A percentile compares a stretch with the other conserved stretches of the same genome.
Conservation (phyloP, 2,113 vertebrate species). For the Percina caprodes region DNA sequence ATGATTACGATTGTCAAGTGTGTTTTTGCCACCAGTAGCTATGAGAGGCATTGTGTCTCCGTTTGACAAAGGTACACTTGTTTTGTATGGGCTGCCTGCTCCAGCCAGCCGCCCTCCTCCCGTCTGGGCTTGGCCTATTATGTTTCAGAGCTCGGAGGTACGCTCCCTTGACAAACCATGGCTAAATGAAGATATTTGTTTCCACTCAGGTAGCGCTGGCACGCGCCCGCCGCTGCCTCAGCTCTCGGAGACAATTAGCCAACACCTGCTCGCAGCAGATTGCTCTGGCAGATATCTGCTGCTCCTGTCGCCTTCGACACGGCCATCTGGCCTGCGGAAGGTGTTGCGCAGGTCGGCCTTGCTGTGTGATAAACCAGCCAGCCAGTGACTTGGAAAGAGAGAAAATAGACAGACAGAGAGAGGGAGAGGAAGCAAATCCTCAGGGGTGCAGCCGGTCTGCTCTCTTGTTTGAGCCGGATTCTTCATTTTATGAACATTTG, state of each 20-base stretch:
- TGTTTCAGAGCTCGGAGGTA: conserved; percentile 58
- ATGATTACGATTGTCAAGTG: conserved; percentile 37
- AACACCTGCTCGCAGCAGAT: conserved; percentile 94
- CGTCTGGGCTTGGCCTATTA: conserved; percentile 54
- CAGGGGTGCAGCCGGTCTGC: neutral
- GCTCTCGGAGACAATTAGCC: conserved; percentile 93
- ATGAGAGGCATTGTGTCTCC: conserved; percentile 49
- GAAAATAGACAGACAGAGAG: conserved; percentile 42
- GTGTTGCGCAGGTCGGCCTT: conserved; percentile 90
- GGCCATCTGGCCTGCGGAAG: conserved; percentile 93
- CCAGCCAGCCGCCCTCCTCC: conserved; percentile 37
- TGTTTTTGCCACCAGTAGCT: conserved; percentile 53
- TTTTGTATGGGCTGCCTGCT: conserved; percentile 39
- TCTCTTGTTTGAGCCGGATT: conserved; percentile 12
- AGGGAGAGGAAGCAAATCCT: conserved; percentile 13
- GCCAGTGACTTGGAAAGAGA: conserved; percentile 52
- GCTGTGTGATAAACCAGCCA: conserved; percentile 50
- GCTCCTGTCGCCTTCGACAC: conserved; percentile 86
- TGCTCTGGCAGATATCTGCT: conserved; percentile 92
- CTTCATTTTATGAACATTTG: conserved; percentile 40
- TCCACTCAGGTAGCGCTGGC: conserved; percentile 86
- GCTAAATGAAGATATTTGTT: conserved; percentile 88
- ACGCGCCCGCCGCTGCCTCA: conserved; percentile 72
- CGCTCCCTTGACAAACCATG: conserved; percentile 70
- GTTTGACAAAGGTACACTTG: conserved; percentile 74